Conservation (phyloP, 2,797 vertebrate species). For the Xerus rutilus region DNA sequence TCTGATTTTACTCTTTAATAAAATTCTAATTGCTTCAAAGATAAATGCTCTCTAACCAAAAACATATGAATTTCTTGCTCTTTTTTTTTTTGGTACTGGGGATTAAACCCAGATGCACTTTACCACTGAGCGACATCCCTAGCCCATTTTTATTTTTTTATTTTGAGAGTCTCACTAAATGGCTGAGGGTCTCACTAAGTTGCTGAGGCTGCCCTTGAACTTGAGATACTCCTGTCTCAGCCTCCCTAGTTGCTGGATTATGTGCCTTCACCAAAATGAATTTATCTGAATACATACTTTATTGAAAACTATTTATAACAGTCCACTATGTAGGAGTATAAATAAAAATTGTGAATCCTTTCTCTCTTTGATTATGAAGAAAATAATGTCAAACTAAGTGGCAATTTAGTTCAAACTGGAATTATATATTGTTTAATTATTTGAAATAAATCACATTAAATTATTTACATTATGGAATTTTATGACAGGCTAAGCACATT, state of each 20-base stretch:
- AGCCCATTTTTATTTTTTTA: too few relatives aligned
- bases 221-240: too few relatives aligned
- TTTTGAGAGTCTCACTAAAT: too few relatives aligned
- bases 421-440: not conserved
- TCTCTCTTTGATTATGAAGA: not conserved
- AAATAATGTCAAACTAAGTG: not conserved
- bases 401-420: conserved; percentile 23
- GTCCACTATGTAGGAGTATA: not conserved
- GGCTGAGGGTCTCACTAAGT: too few relatives aligned
- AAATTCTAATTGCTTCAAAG: conserved; percentile 53
- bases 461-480: conserved; percentile 38
- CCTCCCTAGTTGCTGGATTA: too few relatives aligned
- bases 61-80: not conserved
- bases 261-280: not conserved
- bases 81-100: not conserved
- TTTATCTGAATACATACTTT: not conserved
- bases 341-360: not conserved
- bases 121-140: too few relatives aligned
- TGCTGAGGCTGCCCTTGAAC: too few relatives aligned
- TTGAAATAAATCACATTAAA: conserved; percentile 12
- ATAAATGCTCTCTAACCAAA: conserved; percentile 19
- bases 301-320: not conserved
- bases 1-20: conserved; percentile 35
- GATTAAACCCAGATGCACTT: too few relatives aligned
- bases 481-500: conserved; percentile 27